Evolutionary conservation across 2,113 vertebrate genomes (phyloP).

Genomic region (Antechinus flavipes): DNA sequence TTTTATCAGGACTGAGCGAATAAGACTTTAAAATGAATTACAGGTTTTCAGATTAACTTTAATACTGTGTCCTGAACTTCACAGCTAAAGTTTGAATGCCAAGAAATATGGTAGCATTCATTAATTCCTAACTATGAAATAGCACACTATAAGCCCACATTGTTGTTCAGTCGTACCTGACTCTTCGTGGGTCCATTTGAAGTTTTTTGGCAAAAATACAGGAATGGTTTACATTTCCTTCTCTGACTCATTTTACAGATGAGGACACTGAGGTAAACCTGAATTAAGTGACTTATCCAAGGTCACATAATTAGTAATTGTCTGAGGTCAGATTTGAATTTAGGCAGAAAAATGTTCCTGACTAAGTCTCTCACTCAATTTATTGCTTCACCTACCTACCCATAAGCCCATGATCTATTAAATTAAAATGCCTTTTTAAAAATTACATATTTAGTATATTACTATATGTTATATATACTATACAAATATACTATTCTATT

Average conservation of each 20-base stretch:
- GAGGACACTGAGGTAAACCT: neutral
- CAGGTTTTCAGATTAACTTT: slow-evolving; percentile 51
- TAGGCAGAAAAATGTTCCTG: neutral
- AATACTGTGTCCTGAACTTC: slow-evolving; percentile 35
- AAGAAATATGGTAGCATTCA: slow-evolving; percentile 45
- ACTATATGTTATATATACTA: no score
- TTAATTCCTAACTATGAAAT: slow-evolving; percentile 38
- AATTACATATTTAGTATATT: slow-evolving; percentile 70
- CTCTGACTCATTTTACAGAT: neutral
- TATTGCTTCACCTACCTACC: neutral
- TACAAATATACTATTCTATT: no score
- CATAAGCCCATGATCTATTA: slow-evolving; percentile 32
- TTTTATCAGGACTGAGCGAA: slow-evolving; percentile 60
- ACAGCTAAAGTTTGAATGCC: slow-evolving; percentile 57
- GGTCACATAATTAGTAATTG: neutral
- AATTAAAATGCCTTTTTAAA: slow-evolving; percentile 75
- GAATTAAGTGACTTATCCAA: neutral
- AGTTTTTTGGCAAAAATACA: neutral
- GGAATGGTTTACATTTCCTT: neutral
- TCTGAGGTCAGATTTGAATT: neutral
- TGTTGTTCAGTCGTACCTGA: slow-evolving; percentile 42
- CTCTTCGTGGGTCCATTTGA: neutral
- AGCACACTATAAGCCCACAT: neutral
- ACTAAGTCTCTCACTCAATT: neutral
- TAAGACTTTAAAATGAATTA: slow-evolving; percentile 59